These are phyloP conservation scores for Stercorarius parasiticus DNA, from an alignment of 2,113 vertebrate species.

Conservation along the genomic window DNA sequence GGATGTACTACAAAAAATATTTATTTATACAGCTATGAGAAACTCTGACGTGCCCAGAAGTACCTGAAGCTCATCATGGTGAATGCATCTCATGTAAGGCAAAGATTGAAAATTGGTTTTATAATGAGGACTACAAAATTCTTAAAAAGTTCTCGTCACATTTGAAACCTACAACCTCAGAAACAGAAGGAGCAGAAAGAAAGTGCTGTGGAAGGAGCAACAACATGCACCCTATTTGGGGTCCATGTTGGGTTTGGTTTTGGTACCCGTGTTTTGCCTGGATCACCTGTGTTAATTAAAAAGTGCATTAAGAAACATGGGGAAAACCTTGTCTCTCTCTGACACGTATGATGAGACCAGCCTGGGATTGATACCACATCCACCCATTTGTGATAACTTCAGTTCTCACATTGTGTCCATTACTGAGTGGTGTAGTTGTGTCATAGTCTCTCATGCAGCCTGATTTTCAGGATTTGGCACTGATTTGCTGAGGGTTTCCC, in stretches of 20 bases:
- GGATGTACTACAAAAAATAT: neutral
- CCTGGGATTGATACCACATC: neutral
- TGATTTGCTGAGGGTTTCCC: neutral
- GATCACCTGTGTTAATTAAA: neutral
- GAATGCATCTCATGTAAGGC: neutral
- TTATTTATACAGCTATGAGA: neutral
- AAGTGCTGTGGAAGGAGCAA: neutral
- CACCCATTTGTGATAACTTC: neutral
- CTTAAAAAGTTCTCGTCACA: neutral
- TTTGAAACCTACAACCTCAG: neutral
- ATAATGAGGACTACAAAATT: neutral
- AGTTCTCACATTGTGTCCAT: neutral
- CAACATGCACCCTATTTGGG: rapidly evolving
- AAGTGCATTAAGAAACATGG: neutral
- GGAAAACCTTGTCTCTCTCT: neutral
- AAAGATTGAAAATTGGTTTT: neutral
- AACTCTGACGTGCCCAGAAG: neutral
- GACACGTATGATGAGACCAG: neutral
- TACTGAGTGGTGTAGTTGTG: neutral
- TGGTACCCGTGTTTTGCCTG: neutral
- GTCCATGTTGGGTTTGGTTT: neutral
- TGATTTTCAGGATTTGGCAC: neutral
- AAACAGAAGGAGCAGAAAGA: neutral
- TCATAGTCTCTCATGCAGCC: neutral
- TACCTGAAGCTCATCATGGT: neutral